Base-by-base conservation (phyloP, 1,140 invertebrate species). In the Bombus picipes region DNA sequence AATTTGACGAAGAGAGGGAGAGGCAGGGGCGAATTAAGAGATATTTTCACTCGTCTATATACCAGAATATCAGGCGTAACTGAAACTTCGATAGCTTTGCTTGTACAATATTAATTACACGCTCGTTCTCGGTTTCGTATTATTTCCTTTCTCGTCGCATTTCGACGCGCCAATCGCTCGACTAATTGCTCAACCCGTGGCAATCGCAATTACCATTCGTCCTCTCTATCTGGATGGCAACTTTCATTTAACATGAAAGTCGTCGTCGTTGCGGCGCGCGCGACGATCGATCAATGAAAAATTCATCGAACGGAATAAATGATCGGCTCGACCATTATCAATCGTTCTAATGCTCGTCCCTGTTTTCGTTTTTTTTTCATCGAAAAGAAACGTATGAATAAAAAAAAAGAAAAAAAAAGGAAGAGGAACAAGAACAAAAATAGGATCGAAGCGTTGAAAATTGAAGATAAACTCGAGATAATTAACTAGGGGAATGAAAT, bases 141-240 rank as follows among this genome's bases (percentile, higher is more conserved):
- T 72, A 72, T 81, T 81, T n/a, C 47, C 43, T 81, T 81, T 71
- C 68, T 41, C 79, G 47, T 34, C 25, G 66, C 47, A 37, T 82
- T 43, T 62, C 53, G 57, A 65, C 39, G 80, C 80, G 34, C 32
- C 70, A 59, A 81, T 81, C 80, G 71, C 39, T 53, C n/a, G 13
- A 32, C 71, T 82, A 74, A 82, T 82, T 82, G 80, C 80, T 82
- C 71, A 39, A 75, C 72, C 65, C 68, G 47, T 39, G 68, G 37
- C 80, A 82, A 74, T 70, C 47, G 79, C 68, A 57, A 81, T 81
- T 81, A 81, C 18, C 68, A 15, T 32, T 39, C 66, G 79, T 75
- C 41, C 39, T 72, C 39, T 70, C 10, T 73, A 47, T 12, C n/a
- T 37, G 43, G 5, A 72, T 22, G 28, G 41, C 68, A 37, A 81